Evolutionary conservation across 37 sponge, comb jelly and placozoan species (phyloP).

Genomic region (Bolinopsis microptera): DNA sequence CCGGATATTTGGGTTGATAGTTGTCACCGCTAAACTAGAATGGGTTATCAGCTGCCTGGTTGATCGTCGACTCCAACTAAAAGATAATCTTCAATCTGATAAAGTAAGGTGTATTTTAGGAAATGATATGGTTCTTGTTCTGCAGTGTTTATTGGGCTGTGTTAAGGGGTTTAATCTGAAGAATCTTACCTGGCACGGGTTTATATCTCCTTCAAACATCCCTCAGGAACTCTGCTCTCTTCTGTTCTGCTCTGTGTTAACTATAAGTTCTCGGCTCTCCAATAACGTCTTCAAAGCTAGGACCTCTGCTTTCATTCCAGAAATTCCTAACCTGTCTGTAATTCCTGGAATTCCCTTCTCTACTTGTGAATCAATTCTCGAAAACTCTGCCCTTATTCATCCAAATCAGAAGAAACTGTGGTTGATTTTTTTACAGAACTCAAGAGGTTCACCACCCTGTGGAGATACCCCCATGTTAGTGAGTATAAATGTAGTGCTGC

Average conservation of each 20-base stretch:
- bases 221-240: neutral
- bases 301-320: neutral
- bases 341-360: neutral
- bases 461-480: neutral
- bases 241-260: neutral
- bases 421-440: neutral
- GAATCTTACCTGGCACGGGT: slow-evolving; percentile 61
- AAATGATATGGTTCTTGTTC: neutral
- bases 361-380: neutral
- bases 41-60: slow-evolving; percentile 1
- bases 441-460: neutral
- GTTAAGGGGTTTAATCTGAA: slow-evolving; percentile 45
- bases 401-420: neutral
- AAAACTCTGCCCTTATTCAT: neutral
- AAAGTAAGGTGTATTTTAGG: neutral
- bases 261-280: neutral
- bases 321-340: neutral
- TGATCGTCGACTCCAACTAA: neutral
- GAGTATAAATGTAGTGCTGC: slow-evolving; percentile 1
- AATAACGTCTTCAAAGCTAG: neutral
- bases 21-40: neutral
- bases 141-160: slow-evolving; percentile 16
- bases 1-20: neutral
- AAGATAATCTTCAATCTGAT: neutral
- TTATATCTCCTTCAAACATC: slow-evolving; percentile 28